Evolutionary conservation across 2,888 invertebrate genomes (phyloP), one percentile per base, ranked within the genome.

Genomic region (Cephus pulcher): DNA sequence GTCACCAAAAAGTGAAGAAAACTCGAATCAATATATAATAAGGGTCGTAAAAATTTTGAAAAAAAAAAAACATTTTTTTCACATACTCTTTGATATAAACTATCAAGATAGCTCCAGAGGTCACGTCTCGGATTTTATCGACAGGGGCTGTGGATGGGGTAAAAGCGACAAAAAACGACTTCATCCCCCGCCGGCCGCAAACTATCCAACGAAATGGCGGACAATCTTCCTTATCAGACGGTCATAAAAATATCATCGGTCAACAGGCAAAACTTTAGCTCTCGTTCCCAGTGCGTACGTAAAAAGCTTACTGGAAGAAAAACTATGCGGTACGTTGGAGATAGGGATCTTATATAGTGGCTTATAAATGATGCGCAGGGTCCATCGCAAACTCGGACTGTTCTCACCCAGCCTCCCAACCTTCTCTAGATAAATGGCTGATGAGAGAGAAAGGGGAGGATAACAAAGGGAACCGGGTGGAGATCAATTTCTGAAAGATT

Each of bases 201-300:
- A 56, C 56, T 56, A 56, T 56, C 56, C 32, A 34, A 71, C 33
- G 33, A 56, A 33, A 35, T 34, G 35, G 56, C 73, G 76, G 73
- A 70, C 81, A 80, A 83, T 84, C 80, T 82, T 77, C 78, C 82
- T 85, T 86, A 86, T 86, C 86, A 77, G 73, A 40, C 69, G 73
- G 74, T 81, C 82, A 83, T 85, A 85, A 86, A 85, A 85, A 83
- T 84, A 84, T 83, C 83, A 82, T 83, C 81, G 84, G 82, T 82
- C 83, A 82, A 80, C 80, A 76, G 80, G 79, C 79, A 71, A 80
- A 78, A 81, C 75, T 80, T 82, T 81, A 23, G 74, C 35, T 30
- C 34, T 30, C 34, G 32, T 32, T 34, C 71, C 32, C 32, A 71
- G 71, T 33, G 71, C 34, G 34, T 71, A 33, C 23, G 30, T 71